A percentile compares a stretch with the other conserved stretches of the same genome.
phyloP scores from a whole-genome alignment of 2,888 invertebrate genomes.

The Criorhina ranunculi region DNA sequence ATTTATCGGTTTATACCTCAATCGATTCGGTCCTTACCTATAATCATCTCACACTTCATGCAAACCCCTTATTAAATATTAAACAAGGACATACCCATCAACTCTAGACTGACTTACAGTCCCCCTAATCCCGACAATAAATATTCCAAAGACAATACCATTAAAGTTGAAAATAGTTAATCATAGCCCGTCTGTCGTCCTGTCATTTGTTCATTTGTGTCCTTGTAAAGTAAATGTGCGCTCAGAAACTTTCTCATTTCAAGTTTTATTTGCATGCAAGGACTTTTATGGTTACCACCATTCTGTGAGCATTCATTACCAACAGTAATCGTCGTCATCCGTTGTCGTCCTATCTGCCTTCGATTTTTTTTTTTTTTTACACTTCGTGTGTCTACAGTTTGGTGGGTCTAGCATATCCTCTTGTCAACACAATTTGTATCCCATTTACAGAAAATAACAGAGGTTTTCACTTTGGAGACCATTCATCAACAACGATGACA shows the following conservation, averaged over 20 bases:
- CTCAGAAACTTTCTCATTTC: slow-evolving; percentile 27
- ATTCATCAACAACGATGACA: slow-evolving; percentile 36
- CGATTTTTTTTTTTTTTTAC: background rate
- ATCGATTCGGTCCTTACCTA: slow-evolving; percentile 1
- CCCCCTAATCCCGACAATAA: slow-evolving; percentile 11
- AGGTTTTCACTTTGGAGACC: slow-evolving; percentile 45
- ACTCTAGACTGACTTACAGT: slow-evolving; percentile 13
- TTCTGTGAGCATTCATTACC: slow-evolving; percentile 44
- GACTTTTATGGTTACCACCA: slow-evolving; percentile 21
- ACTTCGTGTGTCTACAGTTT: slow-evolving; percentile 2
- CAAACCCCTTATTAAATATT: slow-evolving; percentile 21
- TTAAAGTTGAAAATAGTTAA: slow-evolving; percentile 39
- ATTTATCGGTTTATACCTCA: background rate
- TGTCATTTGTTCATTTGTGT: slow-evolving; percentile 33
- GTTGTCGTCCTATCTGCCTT: slow-evolving; percentile 16
- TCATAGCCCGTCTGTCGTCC: slow-evolving; percentile 50
- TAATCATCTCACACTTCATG: background rate
- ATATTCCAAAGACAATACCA: slow-evolving; percentile 39
- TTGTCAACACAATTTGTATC: slow-evolving; percentile 17
- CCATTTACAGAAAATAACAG: slow-evolving; percentile 29
- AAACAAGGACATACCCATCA: slow-evolving; percentile 29
- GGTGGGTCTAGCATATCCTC: slow-evolving; percentile 4
- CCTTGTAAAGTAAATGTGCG: slow-evolving; percentile 34
- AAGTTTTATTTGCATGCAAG: slow-evolving; percentile 24
- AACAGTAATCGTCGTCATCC: slow-evolving; percentile 52